Evolutionary conservation across 2,113 vertebrate genomes (phyloP), one percentile per base, ranked within the genome.

Genomic region (Cyphomyrus plagiostoma): DNA sequence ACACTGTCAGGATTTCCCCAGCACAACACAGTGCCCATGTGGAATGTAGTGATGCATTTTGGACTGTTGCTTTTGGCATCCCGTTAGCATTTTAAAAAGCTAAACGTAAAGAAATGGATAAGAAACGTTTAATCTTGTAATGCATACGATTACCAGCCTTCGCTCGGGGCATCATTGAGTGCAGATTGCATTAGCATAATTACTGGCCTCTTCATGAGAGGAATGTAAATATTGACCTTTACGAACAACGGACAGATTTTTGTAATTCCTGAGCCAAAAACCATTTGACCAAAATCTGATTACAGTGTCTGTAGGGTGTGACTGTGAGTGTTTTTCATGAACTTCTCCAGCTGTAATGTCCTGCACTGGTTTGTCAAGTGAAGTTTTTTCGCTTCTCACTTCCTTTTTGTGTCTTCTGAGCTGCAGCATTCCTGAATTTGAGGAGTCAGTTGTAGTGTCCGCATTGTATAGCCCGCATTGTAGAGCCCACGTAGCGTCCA

Each of bases 161-260:
- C 85, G 58, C 89, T 91, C 13, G 8, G 85, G 87, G 89, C 74
- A 89, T 92, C 89, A 87, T 90, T 91, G 92, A 91, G 62, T 91
- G 88, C 80, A 66, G 91, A 88, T 89, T 45, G 19, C 89, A 94
- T 94, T 94, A 92, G 89, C 91, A 93, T 94, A 94, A 95, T 93
- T 90, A 91, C 93, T 91, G 92, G 42, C 90, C 94, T 93, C 92
- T 77, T 88, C 89, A 91, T 91, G 90, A 91, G 89, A 91, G 85
- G 88, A 90, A 94, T 92, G 94, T 91, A 94, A 94, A 94, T 94
- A 84, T 89, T 94, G 95, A 95, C 93, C 93, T 95, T 92, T 90
- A 88, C 89, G 19, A 88, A n/a, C 39, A 83, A 39, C 21, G 80
- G 48, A 83, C 23, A 52, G 26, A 42, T 88, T 77, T 56, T 49